phyloP scores from a whole-genome alignment of 2,888 invertebrate genomes.

The Alitta virens region DNA sequence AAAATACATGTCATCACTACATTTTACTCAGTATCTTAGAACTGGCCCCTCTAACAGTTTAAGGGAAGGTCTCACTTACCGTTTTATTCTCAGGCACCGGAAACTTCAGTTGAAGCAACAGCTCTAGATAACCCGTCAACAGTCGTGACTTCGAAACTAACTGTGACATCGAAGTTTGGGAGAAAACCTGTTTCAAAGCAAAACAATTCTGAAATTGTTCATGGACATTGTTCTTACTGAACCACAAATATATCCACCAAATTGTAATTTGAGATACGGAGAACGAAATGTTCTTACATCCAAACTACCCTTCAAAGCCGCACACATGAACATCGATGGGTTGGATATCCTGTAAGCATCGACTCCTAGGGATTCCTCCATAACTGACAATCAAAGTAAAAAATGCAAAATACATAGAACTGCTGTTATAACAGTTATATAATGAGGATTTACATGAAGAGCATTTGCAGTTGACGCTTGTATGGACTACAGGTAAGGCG shows the following conservation, averaged over 20 bases:
- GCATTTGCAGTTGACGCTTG: too few relatives aligned
- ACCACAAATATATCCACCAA: neutral
- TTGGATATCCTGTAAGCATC: slow-evolving; percentile 61
- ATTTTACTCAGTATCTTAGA: too few relatives aligned
- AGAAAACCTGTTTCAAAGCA: slow-evolving; percentile 56
- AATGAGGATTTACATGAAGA: too few relatives aligned
- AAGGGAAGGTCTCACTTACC: too few relatives aligned
- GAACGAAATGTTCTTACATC: slow-evolving; percentile 43
- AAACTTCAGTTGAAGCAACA: slow-evolving; percentile 50
- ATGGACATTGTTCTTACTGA: neutral
- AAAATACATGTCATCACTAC: too few relatives aligned
- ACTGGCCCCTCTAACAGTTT: too few relatives aligned
- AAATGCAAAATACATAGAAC: too few relatives aligned
- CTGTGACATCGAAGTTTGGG: slow-evolving; percentile 57
- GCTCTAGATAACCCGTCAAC: slow-evolving; percentile 63
- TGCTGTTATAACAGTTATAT: too few relatives aligned
- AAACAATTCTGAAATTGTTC: neutral
- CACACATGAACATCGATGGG: slow-evolving; percentile 60
- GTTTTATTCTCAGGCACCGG: slow-evolving; percentile 13
- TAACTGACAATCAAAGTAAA: slow-evolving; percentile 42
- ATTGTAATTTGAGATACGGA: too few relatives aligned
- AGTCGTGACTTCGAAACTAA: slow-evolving; percentile 58
- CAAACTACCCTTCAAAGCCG: slow-evolving; percentile 58
- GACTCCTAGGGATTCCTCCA: slow-evolving; percentile 59
- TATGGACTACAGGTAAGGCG: too few relatives aligned